These are phyloP conservation scores for Diplazon laetatorius DNA, from an alignment of 2,888 invertebrate species.

Conservation along the genomic window DNA sequence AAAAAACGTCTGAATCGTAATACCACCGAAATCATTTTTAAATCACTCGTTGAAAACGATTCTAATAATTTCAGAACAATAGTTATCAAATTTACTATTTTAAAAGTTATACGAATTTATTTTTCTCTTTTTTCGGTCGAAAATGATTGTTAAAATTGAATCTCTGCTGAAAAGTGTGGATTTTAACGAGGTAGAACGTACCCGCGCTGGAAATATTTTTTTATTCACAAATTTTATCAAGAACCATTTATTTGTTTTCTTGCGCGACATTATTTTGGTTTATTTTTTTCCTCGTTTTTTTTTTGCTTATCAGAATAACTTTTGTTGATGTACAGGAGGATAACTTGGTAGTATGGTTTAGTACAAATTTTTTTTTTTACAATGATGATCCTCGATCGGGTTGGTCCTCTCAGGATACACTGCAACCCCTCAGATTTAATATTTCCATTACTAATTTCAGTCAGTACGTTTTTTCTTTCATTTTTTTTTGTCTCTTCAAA, in stretches of 20 bases:
- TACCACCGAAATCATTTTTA: not conserved
- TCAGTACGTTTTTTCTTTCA: not conserved
- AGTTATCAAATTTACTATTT: not conserved
- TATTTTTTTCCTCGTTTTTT: slow-evolving; percentile 6
- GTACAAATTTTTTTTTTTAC: slow-evolving; percentile 58
- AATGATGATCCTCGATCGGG: slow-evolving; percentile 39
- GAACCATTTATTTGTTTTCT: slow-evolving; percentile 52
- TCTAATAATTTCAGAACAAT: not conserved
- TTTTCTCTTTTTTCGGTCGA: too few relatives aligned
- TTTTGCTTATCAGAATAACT: slow-evolving; percentile 46
- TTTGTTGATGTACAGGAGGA: slow-evolving; percentile 52
- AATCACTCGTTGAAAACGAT: not conserved
- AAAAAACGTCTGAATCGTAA: too few relatives aligned
- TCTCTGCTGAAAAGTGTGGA: too few relatives aligned
- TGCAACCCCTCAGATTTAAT: slow-evolving; percentile 26
- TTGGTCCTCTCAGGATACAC: slow-evolving; percentile 32
- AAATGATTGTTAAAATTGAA: too few relatives aligned
- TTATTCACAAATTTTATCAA: slow-evolving; percentile 43
- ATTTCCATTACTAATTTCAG: slow-evolving; percentile 1
- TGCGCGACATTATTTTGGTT: slow-evolving; percentile 49
- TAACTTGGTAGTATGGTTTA: slow-evolving; percentile 48
- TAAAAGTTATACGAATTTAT: too few relatives aligned
- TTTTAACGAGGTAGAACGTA: too few relatives aligned
- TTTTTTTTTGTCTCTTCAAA: not conserved
- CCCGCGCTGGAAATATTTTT: too few relatives aligned